Base-by-base conservation (phyloP, 2,113 vertebrate species). In the Eolophus roseicapilla region DNA sequence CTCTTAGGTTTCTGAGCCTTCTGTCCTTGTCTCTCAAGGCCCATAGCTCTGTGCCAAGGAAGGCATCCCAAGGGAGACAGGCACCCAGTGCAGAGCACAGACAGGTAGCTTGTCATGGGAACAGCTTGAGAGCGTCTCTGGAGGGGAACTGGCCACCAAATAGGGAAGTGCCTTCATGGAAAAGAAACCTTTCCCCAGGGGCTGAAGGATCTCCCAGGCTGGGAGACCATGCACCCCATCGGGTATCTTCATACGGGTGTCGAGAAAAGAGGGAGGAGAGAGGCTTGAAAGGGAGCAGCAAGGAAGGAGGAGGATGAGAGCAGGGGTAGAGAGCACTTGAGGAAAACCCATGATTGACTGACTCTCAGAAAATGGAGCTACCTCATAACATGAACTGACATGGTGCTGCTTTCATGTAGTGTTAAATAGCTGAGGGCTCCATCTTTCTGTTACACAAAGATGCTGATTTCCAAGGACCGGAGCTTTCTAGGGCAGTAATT, bases 401-500 rank as follows among this genome's bases (percentile, higher is more conserved):
- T 13, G 27, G 67, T 1, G 2, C 23, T 84, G 3, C 69, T 92
- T 88, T 87, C 86, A 64, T 28, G 27, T 63, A 86, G 73, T 11
- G 33, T 47, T 35, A 71, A 84, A 75, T 24, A 89, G 70, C 91
- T 82, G 62, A 91, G 67, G 57, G 75, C 37, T 93, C 35, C 77
- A 39, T 93, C 64, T 86, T 92, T 85, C 76, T 62, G 60, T 73
- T 80, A 82, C 35, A 41, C 49, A 84, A n/a, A 82, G 55, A 75
- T 69, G 43, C 17, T 63, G 49, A 59, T 82, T 96, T 94, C 82
- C 49, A 82, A 77, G 43, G 79, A 77, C 85, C 37, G 10, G n/a
- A 91, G 44, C n/a, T 75, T 88, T 83, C 79, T 70, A 93, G 71
- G 46, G 71, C 55, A 77, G 73, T 92, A 93, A 96, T 93, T 95